Evolutionary conservation across 2,113 vertebrate species (phyloP).

Genomic region (Cavia aperea): DNA sequence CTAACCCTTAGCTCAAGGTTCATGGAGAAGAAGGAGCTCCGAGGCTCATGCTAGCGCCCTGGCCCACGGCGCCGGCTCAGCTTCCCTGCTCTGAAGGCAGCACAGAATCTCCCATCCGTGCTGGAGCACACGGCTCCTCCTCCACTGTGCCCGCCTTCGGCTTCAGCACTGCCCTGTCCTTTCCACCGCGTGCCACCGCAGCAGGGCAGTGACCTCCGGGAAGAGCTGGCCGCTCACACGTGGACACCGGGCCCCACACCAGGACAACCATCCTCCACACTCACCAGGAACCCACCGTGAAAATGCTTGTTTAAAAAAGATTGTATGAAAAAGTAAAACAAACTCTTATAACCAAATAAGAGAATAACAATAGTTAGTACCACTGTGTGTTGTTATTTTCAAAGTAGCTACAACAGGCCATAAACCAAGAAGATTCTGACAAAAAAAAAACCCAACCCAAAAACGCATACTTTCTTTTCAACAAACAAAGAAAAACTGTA

Average conservation of each 20-base stretch:
- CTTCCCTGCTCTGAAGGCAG: neutral
- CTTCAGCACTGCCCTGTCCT: neutral
- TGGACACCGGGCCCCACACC: too few relatives aligned
- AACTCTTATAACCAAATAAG: neutral
- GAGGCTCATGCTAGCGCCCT: accelerated
- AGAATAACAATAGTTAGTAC: neutral
- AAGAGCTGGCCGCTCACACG: neutral
- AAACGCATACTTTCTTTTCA: neutral
- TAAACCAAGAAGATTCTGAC: neutral
- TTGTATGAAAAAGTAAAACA: neutral
- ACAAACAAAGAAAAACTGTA: neutral
- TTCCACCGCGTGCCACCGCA: accelerated
- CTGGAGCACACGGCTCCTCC: accelerated
- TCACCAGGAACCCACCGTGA: neutral
- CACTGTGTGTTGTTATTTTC: neutral
- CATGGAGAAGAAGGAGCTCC: neutral
- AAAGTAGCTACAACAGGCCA: neutral
- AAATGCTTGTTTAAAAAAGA: neutral
- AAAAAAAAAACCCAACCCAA: neutral
- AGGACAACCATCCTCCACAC: neutral
- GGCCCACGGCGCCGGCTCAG: accelerated
- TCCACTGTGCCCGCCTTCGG: too few relatives aligned
- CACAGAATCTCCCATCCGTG: accelerated
- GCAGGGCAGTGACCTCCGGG: neutral
- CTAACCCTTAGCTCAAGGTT: neutral